Conservation (phyloP, 2,113 vertebrate species). For the human (Homo sapiens) region DNA sequence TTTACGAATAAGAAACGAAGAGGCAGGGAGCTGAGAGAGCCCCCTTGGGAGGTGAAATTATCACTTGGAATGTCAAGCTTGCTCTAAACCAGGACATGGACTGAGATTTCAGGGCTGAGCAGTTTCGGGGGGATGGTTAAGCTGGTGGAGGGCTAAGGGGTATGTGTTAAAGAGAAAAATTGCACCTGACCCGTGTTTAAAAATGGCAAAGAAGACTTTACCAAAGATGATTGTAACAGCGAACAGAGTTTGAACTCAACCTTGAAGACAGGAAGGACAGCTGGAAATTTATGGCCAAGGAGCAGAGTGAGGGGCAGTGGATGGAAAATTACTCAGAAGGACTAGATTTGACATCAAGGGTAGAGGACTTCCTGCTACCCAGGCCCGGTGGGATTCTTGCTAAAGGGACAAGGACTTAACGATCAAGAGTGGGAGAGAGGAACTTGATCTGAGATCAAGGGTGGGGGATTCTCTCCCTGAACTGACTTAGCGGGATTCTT, state of each 20-base stretch:
- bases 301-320: neutral
- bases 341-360: neutral
- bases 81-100: neutral
- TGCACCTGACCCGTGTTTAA: accelerated
- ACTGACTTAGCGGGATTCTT: neutral
- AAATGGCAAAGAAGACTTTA: neutral
- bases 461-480: neutral
- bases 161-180: neutral
- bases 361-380: neutral
- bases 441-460: neutral
- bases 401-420: neutral
- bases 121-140: accelerated
- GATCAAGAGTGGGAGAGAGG: neutral
- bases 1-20: neutral
- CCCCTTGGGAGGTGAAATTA: too few relatives aligned
- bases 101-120: neutral
- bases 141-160: neutral
- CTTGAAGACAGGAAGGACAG: neutral
- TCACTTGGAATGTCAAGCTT: neutral
- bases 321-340: neutral
- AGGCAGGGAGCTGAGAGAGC: accelerated
- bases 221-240: neutral
- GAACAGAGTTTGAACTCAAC: neutral
- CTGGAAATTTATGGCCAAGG: neutral
- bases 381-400: neutral